A percentile compares a stretch with the other conserved stretches of the same genome.
Evolutionary conservation across 64 coral and sea anemone genomes (phyloP).

Genomic region (Cladopsammia gracilis): DNA sequence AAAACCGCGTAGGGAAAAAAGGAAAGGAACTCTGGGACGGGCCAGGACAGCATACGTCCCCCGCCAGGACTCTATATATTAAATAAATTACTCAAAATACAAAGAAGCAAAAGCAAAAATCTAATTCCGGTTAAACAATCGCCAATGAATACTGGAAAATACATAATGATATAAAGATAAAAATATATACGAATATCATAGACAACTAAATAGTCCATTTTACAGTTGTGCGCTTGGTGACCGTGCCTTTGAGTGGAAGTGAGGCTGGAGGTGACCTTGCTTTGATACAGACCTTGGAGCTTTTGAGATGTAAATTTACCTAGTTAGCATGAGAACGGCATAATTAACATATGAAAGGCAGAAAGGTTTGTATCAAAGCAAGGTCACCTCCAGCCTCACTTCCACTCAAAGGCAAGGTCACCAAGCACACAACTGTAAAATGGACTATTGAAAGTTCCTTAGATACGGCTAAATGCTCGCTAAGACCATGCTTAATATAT

Average conservation of each 20-base stretch:
- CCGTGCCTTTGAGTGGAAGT: too few species aligned
- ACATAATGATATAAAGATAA: background rate
- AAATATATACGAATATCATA: background rate
- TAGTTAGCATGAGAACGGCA: too few species aligned
- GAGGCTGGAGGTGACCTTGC: too few species aligned
- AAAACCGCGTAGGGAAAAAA: conserved; percentile 8
- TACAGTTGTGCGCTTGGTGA: too few species aligned
- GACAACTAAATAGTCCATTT: conserved; percentile 49
- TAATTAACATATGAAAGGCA: too few species aligned
- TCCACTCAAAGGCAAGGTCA: too few species aligned
- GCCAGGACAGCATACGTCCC: conserved; percentile 25
- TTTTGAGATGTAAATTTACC: too few species aligned
- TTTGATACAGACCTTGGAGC: too few species aligned
- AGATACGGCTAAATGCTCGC: conserved; percentile 47
- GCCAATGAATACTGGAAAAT: background rate
- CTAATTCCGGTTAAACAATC: conserved; percentile 1
- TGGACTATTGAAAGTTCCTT: conserved; percentile 37
- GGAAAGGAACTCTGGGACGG: conserved; percentile 35
- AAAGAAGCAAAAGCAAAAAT: conserved; percentile 1
- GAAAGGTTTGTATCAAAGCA: too few species aligned
- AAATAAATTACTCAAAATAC: background rate
- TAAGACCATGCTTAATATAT: conserved; percentile 60
- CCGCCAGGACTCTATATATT: background rate
- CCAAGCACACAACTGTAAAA: too few species aligned
- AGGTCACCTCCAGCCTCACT: too few species aligned